A percentile compares a stretch with the other conserved stretches of the same genome.
These are phyloP conservation scores for Syngnathus floridae DNA, from an alignment of 2,113 vertebrate species.

Conservation along the genomic window DNA sequence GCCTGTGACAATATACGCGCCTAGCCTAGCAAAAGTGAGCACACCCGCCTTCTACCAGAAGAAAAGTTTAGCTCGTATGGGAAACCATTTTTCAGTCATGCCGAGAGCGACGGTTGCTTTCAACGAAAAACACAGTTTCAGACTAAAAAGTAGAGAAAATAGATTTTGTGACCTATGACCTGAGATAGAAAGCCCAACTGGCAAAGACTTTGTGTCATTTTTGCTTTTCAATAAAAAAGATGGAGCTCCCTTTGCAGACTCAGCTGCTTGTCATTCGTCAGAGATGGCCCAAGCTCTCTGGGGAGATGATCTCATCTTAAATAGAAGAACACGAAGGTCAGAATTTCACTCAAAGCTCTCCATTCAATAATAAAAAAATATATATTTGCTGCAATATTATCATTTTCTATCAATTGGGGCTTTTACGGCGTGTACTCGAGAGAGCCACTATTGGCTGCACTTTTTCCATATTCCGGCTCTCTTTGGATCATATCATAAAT, in stretches of 20 bases:
- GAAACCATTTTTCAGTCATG: background rate
- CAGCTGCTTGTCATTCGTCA: conserved; percentile 41
- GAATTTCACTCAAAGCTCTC: conserved; percentile 48
- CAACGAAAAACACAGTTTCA: background rate
- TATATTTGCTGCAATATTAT: conserved; percentile 40
- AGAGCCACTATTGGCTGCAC: conserved; percentile 33
- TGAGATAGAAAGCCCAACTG: too few species aligned
- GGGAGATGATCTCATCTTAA: conserved; percentile 50
- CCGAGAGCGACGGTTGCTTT: background rate
- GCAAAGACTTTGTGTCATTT: background rate
- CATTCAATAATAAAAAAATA: conserved; percentile 41
- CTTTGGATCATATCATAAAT: conserved; percentile 58
- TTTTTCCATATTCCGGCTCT: conserved; percentile 48
- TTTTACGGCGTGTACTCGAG: conserved; percentile 37
- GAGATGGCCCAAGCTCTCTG: conserved; percentile 26
- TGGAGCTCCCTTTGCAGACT: background rate
- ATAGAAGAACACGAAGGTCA: conserved; percentile 49
- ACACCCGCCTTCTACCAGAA: background rate
- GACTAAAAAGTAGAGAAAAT: background rate
- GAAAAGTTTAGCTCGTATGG: background rate
- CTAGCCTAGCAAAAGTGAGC: too few species aligned
- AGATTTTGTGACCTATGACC: background rate
- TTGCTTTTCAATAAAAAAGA: background rate
- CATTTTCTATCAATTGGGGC: conserved; percentile 43
- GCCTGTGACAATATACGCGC: too few species aligned